Evolutionary conservation across 2,113 vertebrate genomes (phyloP).

Genomic region (Rhinoderma darwinii): DNA sequence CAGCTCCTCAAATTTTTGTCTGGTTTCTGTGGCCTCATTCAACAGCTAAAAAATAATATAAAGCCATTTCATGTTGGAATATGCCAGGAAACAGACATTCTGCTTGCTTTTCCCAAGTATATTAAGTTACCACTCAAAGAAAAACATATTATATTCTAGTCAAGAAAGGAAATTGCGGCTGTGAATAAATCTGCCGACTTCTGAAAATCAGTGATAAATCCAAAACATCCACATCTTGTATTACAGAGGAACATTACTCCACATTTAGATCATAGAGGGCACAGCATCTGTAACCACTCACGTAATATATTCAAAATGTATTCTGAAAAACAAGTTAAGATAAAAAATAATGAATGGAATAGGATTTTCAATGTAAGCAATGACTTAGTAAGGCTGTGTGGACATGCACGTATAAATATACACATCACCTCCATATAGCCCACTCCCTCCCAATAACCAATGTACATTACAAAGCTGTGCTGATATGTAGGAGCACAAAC

Average conservation of each 20-base stretch:
- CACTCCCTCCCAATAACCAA: background rate
- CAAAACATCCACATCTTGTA: background rate
- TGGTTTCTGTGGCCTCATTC: constrained; percentile 94
- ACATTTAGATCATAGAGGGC: background rate
- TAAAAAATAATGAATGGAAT: no score
- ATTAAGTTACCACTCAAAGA: background rate
- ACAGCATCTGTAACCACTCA: background rate
- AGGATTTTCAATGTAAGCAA: no score
- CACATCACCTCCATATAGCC: no score
- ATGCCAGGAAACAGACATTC: background rate
- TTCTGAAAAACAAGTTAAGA: no score
- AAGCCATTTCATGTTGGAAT: background rate
- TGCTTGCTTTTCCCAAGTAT: background rate
- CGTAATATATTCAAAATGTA: no score
- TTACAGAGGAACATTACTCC: background rate
- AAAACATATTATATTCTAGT: background rate
- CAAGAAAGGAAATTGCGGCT: background rate
- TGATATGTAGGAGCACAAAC: no score
- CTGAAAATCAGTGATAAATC: background rate
- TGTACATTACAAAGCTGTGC: no score
- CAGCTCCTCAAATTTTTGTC: constrained; percentile 96
- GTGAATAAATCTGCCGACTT: background rate
- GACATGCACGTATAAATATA: no score
- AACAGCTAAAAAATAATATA: constrained; percentile 78
- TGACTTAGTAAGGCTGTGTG: no score